Percentiles rank a stretch among this genome's conserved stretches.
Evolutionary conservation across 1,140 invertebrate species (phyloP).

Genomic region (Hydropsyche tenuis): DNA sequence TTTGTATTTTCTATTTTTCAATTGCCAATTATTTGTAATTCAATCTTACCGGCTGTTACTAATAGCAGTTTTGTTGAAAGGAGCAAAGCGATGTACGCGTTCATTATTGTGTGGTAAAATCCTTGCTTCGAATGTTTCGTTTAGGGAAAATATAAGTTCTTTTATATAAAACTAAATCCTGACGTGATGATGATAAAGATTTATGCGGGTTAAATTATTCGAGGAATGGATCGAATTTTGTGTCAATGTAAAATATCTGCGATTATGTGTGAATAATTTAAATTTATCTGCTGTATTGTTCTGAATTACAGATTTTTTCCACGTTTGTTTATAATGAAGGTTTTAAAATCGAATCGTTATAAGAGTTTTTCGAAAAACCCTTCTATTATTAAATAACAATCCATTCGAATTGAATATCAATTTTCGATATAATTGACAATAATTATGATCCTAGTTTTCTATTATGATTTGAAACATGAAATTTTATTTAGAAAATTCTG

Average conservation of each 20-base stretch:
- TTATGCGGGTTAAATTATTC: slow-evolving; percentile 2
- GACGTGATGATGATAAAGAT: not conserved
- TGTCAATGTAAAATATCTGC: slow-evolving; percentile 8
- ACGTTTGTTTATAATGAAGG: too few species aligned
- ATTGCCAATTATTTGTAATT: not conserved
- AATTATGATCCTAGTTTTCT: too few species aligned
- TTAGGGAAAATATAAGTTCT: not conserved
- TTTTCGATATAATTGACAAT: too few species aligned
- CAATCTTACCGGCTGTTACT: not conserved
- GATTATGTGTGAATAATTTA: not conserved
- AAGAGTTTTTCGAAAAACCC: too few species aligned
- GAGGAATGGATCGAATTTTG: not conserved
- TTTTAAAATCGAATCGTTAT: too few species aligned
- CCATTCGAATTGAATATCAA: too few species aligned
- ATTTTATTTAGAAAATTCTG: too few species aligned
- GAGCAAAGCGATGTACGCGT: not conserved
- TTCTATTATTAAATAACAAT: too few species aligned
- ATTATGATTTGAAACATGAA: too few species aligned
- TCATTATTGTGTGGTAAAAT: not conserved
- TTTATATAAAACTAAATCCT: slow-evolving; percentile 15
- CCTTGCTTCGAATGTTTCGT: not conserved
- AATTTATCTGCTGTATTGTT: too few species aligned
- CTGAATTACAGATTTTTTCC: too few species aligned
- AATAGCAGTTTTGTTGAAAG: not conserved
- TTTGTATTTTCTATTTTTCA: too few species aligned